A percentile compares a stretch with the other conserved stretches of the same genome.
phyloP scores from a whole-genome alignment of 2,888 invertebrate species.

The Ochropacha duplaris region DNA sequence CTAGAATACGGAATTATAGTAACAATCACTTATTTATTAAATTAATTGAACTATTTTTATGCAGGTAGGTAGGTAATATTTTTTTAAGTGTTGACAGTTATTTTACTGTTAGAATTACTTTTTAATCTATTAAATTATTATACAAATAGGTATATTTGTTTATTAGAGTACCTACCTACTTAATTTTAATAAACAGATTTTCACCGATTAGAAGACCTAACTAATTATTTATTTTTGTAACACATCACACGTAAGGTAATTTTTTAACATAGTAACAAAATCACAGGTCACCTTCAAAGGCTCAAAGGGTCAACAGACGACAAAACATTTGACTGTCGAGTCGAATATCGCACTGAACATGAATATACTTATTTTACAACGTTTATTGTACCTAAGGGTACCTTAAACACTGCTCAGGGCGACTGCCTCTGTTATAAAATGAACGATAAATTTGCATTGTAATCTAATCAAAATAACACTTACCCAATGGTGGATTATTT shows the following conservation, averaged over 20 bases:
- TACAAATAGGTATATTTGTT: no score
- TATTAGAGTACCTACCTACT: no score
- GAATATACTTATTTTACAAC: constrained; percentile 40
- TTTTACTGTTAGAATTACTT: no score
- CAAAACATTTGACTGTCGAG: constrained; percentile 50
- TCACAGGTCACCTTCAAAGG: constrained; percentile 34
- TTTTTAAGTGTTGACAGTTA: no score
- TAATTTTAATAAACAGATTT: no score
- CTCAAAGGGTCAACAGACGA: constrained; percentile 46
- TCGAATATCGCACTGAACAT: constrained; percentile 48
- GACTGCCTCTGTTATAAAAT: constrained; percentile 54
- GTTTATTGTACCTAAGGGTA: constrained; percentile 27
- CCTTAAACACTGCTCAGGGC: constrained; percentile 45
- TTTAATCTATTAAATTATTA: no score
- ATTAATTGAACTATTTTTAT: no score
- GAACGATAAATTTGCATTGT: constrained; percentile 76
- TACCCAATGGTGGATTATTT: constrained; percentile 82
- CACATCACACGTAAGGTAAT: no score
- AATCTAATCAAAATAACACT: constrained; percentile 79
- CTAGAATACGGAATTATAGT: no score
- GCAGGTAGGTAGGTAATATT: no score
- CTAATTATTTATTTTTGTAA: not conserved
- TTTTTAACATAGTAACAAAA: constrained; percentile 9
- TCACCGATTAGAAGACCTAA: no score
- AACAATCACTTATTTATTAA: no score